phyloP scores from a whole-genome alignment of 2,113 vertebrate genomes.

The Myrmophylax atrothorax region DNA sequence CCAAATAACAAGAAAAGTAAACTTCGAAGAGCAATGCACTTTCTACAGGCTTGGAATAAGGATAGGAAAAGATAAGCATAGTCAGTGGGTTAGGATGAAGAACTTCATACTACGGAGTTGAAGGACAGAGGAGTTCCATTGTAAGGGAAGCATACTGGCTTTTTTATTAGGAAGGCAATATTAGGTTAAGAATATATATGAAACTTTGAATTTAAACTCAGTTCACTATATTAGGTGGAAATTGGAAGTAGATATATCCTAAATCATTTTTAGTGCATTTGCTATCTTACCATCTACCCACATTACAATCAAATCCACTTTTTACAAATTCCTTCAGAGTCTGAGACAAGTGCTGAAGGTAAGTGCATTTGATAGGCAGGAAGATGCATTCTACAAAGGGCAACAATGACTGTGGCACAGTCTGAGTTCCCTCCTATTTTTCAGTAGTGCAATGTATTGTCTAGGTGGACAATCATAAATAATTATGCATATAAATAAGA shows the following conservation, averaged over 20 bases:
- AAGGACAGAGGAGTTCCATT: background rate
- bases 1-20: background rate
- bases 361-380: accelerated
- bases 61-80: background rate
- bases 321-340: background rate
- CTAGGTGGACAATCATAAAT: background rate
- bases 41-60: background rate
- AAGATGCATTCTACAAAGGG: background rate
- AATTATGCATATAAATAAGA: background rate
- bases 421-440: background rate
- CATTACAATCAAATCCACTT: background rate
- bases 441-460: background rate
- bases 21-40: background rate
- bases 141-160: accelerated
- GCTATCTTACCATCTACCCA: background rate
- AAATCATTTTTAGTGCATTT: background rate
- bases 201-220: background rate
- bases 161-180: background rate
- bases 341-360: background rate
- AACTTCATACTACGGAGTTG: background rate
- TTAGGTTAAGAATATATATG: background rate
- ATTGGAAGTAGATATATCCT: background rate
- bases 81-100: background rate
- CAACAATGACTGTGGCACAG: background rate
- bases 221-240: background rate